Evolutionary conservation across 2,797 vertebrate genomes (phyloP), one percentile per base, ranked within the genome.

Genomic region (Melanotaenia nigrans): DNA sequence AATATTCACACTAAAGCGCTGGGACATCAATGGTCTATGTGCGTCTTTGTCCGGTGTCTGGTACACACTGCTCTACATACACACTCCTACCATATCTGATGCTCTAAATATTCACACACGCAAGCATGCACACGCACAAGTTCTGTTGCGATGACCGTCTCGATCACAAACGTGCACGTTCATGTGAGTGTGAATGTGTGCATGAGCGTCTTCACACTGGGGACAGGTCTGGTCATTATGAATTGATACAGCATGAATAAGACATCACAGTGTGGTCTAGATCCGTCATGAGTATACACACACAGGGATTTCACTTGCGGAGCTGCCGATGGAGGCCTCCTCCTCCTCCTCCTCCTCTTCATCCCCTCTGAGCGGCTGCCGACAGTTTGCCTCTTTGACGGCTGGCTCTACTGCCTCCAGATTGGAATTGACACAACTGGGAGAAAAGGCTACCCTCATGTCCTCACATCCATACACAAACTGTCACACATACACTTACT

Each of bases 191-290:
- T 74, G 74, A 78, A 73, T 63, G 60, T 73, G 74, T 79, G 79
- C 73, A 32, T 58, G 59, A 57, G 36, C 60, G 25, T 79, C 67
- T 54, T 71, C 65, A 73, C 86, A 73, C 68, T 59, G 62, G 88
- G 86, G 88, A 89, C 89, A 79, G 75, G 73, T 74, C 78, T 84
- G 82, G 89, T 92, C 88, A 93, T 94, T 93, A 94, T 93, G 92
- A 93, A 94, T 93, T 92, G 91, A 93, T 94, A 92, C 66, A 30
- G 80, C 89, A 93, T 94, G 85, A 92, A 93, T 93, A 93, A 94
- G 91, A 93, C 87, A 94, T 93, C 87, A 90, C 85, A 90, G 85
- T 87, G 87, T 87, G 90, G 89, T 90, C 90, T 90, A 93, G 89
- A 90, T 91, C 89, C 80, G 75, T 91, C 89, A 90, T 90, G 85